Evolutionary conservation across 2,797 vertebrate genomes (phyloP).

Genomic region (Echiichthys vipera): DNA sequence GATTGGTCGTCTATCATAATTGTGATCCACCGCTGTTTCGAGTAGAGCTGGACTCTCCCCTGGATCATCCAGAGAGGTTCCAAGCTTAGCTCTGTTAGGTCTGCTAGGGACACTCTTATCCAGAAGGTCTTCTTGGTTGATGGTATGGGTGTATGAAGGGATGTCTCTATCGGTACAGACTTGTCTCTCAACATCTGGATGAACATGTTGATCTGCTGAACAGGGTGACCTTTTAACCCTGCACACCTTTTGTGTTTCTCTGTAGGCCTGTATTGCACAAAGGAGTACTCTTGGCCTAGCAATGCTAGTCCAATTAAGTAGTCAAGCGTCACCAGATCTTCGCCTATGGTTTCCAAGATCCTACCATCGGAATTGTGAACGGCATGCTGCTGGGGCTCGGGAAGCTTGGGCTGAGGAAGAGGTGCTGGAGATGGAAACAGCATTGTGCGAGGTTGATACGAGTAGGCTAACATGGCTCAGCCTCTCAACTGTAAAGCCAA

Average conservation of each 20-base stretch:
- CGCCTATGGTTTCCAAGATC: background rate
- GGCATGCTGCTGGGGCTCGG: background rate
- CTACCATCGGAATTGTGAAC: rapidly evolving
- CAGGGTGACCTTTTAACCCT: rapidly evolving
- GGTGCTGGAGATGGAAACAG: rapidly evolving
- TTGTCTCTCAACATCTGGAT: background rate
- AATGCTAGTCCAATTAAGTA: background rate
- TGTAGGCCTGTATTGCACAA: background rate
- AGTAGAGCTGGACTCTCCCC: background rate
- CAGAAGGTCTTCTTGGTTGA: background rate
- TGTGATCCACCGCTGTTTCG: background rate
- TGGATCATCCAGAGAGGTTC: conserved; percentile 25
- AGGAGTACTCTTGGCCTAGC: rapidly evolving
- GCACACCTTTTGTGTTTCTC: conserved; percentile 17
- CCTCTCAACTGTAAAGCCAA: background rate
- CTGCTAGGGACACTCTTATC: background rate
- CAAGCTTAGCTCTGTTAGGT: background rate
- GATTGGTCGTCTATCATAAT: background rate
- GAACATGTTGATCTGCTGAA: conserved; percentile 19
- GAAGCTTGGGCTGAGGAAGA: rapidly evolving
- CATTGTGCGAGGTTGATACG: background rate
- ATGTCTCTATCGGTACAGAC: rapidly evolving
- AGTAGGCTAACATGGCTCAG: background rate
- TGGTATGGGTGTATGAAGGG: rapidly evolving
- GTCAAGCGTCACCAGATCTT: background rate